Conservation (phyloP, 2,888 invertebrate genomes). For the Acleris literana region DNA sequence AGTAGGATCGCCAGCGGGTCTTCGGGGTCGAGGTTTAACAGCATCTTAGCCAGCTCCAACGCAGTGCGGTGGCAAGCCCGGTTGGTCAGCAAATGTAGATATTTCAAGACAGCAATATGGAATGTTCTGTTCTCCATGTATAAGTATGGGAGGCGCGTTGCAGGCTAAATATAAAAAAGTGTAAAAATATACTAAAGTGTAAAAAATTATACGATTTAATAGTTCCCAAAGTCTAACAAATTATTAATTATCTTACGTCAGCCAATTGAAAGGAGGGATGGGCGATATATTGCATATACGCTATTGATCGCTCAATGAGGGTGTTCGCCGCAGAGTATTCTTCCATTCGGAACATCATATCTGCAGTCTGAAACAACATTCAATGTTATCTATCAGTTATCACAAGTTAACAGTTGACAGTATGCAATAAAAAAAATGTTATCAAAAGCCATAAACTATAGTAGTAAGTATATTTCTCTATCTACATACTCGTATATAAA, state of each 20-base stretch:
- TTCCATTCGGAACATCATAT: conserved; percentile 53
- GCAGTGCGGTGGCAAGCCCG: conserved; percentile 93
- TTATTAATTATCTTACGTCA: conserved; percentile 50
- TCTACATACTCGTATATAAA: too few species aligned
- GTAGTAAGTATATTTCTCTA: too few species aligned
- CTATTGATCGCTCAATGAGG: conserved; percentile 54
- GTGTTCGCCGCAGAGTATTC: conserved; percentile 49
- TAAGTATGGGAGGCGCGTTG: conserved; percentile 57
- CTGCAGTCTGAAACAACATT: conserved; percentile 50
- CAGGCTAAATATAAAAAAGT: conserved; percentile 49
- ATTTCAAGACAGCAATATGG: conserved; percentile 89
- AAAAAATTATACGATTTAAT: neutral
- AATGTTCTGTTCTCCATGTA: conserved; percentile 64
- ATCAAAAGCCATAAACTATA: too few species aligned
- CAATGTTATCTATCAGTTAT: too few species aligned
- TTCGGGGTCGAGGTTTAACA: conserved; percentile 89
- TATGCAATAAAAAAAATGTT: too few species aligned
- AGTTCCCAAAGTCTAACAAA: neutral
- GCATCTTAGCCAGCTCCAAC: conserved; percentile 91
- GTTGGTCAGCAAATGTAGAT: conserved; percentile 88
- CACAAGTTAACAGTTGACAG: too few species aligned
- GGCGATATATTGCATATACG: conserved; percentile 55
- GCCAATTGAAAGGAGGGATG: conserved; percentile 57
- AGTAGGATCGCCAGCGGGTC: conserved; percentile 90
- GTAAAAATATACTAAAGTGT: neutral